Percentiles rank a stretch among this genome's conserved stretches.
Conservation (phyloP, 2,888 invertebrate species). For the Volucella bombylans region DNA sequence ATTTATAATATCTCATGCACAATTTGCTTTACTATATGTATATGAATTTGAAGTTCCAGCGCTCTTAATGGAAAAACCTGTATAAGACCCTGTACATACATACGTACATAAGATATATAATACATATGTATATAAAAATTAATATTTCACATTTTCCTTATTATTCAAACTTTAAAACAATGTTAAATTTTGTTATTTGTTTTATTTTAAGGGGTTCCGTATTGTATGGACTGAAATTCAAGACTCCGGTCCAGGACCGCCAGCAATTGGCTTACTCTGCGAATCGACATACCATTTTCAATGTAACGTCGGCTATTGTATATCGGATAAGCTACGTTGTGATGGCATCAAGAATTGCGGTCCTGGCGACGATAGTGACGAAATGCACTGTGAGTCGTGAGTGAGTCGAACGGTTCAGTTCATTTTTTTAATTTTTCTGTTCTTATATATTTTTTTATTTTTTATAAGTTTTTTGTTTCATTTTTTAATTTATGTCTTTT, state of each 20-base stretch:
- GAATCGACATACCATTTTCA: conserved; percentile 87
- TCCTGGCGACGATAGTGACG: conserved; percentile 83
- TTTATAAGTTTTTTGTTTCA: conserved; percentile 20
- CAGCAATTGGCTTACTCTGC: conserved; percentile 81
- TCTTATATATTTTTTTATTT: conserved; percentile 48
- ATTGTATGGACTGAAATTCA: conserved; percentile 97
- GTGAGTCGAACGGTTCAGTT: conserved; percentile 84
- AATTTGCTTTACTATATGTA: no score
- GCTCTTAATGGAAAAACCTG: no score
- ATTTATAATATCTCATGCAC: no score
- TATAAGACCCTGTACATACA: no score
- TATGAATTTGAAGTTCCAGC: no score
- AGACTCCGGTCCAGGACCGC: conserved; percentile 84
- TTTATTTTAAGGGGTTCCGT: conserved; percentile 89
- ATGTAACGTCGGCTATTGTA: conserved; percentile 90
- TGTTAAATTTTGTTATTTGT: background rate
- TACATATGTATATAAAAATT: no score
- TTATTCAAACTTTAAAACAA: background rate
- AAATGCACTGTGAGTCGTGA: conserved; percentile 84
- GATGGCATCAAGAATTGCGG: conserved; percentile 91
- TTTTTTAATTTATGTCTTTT: conserved; percentile 69
- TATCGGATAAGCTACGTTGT: conserved; percentile 89
- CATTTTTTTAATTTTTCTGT: conserved; percentile 79
- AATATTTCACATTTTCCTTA: no score
- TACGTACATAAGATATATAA: no score